Percentiles rank a stretch among this genome's conserved stretches.
Conservation (phyloP, 2,113 vertebrate species). For the Cavia aperea region DNA sequence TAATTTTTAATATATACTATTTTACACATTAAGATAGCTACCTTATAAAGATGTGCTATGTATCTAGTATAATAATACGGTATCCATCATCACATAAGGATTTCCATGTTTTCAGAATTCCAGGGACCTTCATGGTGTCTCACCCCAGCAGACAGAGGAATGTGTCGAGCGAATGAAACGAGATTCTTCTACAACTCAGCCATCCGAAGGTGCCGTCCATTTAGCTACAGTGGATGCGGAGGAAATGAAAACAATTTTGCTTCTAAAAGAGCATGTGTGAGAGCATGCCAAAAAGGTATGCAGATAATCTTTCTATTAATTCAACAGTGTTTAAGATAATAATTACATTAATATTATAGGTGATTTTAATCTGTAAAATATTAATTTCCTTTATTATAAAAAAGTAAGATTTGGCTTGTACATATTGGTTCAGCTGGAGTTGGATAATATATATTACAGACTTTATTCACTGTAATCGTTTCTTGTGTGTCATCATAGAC, state of each 20-base stretch:
- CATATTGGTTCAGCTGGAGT: not conserved
- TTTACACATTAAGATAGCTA: not conserved
- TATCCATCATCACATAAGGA: not conserved
- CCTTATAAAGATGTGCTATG: not conserved
- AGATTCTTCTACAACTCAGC: slow-evolving; percentile 80
- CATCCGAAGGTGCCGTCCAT: slow-evolving; percentile 77
- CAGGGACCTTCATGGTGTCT: slow-evolving; percentile 73
- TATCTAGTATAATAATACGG: not conserved
- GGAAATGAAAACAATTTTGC: slow-evolving; percentile 91
- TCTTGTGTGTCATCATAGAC: not conserved
- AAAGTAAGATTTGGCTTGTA: not conserved
- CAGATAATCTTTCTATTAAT: not conserved
- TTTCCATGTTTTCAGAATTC: slow-evolving; percentile 69
- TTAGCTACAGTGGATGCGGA: slow-evolving; percentile 87
- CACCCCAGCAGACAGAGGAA: slow-evolving; percentile 75
- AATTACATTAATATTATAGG: not conserved
- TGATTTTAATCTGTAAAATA: not conserved
- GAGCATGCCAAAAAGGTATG: slow-evolving; percentile 79
- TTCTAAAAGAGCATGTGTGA: slow-evolving; percentile 76
- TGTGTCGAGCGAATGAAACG: slow-evolving; percentile 73
- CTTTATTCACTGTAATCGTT: not conserved
- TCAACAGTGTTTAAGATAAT: not conserved
- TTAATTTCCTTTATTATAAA: not conserved
- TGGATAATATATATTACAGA: not conserved
- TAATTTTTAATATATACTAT: not conserved